Conservation (phyloP, 2,113 vertebrate species). For the Anarrhichthys ocellatus region DNA sequence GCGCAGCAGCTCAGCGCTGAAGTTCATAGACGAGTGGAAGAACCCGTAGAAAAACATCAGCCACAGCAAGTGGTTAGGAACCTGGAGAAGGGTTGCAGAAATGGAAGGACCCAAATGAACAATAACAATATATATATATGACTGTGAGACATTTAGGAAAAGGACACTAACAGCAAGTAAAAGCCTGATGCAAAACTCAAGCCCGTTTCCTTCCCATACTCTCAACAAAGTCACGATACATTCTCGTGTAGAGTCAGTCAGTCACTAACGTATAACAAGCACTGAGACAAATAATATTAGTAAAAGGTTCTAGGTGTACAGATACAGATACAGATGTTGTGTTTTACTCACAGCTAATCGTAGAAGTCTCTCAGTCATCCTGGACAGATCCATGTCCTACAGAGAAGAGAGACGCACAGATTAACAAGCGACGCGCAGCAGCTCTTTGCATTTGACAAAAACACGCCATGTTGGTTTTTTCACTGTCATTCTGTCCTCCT, state of each 20-base stretch:
- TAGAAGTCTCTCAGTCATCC: constrained; percentile 90
- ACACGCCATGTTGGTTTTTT: too few species aligned
- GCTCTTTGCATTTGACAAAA: neutral
- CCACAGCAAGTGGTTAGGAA: constrained; percentile 95
- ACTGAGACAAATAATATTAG: neutral
- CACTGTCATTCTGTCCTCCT: constrained; percentile 30
- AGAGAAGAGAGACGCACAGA: neutral
- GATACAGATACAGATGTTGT: neutral
- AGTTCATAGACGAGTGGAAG: constrained; percentile 93
- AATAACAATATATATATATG: neutral
- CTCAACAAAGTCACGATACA: neutral
- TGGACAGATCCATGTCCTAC: constrained; percentile 93
- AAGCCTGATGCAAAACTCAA: neutral
- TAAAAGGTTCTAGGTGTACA: neutral
- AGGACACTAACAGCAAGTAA: neutral
- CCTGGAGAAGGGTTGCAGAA: constrained; percentile 75
- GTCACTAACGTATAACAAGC: neutral
- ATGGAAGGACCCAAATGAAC: neutral
- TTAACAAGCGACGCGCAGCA: neutral
- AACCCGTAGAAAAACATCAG: constrained; percentile 96
- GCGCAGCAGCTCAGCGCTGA: constrained; percentile 88
- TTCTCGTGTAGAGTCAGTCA: neutral
- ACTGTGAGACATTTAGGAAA: neutral
- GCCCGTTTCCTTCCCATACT: neutral
- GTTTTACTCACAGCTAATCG: constrained; percentile 89